Evolutionary conservation across 2,113 vertebrate genomes (phyloP).

Genomic region (Bos indicus): DNA sequence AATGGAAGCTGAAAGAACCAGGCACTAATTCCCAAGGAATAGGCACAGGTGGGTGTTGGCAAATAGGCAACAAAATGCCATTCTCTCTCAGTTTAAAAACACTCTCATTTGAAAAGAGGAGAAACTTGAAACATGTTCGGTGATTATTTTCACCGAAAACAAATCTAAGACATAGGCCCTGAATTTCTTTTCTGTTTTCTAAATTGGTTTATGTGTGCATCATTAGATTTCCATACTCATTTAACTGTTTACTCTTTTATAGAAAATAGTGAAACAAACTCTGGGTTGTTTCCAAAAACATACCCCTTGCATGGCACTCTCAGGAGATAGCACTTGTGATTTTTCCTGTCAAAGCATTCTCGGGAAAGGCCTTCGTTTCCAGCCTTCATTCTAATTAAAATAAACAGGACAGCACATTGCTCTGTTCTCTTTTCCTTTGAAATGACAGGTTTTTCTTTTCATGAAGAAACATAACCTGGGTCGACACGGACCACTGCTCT

Average conservation of each 20-base stretch:
- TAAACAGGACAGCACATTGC: background rate
- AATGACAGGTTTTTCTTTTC: background rate
- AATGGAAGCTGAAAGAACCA: background rate
- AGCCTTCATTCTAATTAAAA: background rate
- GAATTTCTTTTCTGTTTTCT: background rate
- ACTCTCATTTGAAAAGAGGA: background rate
- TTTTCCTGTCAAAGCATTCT: slow-evolving; percentile 3
- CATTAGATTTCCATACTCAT: background rate
- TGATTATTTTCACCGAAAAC: slow-evolving; percentile 8
- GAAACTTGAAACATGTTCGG: background rate
- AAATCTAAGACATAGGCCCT: background rate
- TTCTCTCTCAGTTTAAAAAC: background rate
- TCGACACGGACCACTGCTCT: background rate
- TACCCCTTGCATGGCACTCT: background rate
- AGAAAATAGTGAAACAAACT: slow-evolving; percentile 9
- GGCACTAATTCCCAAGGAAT: background rate
- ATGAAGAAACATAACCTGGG: background rate
- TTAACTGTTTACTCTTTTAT: background rate
- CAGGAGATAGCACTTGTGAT: background rate
- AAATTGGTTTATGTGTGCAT: background rate
- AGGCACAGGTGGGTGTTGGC: background rate
- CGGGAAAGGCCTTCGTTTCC: background rate
- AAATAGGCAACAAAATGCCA: background rate
- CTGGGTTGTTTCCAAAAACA: background rate
- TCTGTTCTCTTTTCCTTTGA: background rate